Conservation (phyloP, 2,888 invertebrate genomes). For the Morinoia aosen region DNA sequence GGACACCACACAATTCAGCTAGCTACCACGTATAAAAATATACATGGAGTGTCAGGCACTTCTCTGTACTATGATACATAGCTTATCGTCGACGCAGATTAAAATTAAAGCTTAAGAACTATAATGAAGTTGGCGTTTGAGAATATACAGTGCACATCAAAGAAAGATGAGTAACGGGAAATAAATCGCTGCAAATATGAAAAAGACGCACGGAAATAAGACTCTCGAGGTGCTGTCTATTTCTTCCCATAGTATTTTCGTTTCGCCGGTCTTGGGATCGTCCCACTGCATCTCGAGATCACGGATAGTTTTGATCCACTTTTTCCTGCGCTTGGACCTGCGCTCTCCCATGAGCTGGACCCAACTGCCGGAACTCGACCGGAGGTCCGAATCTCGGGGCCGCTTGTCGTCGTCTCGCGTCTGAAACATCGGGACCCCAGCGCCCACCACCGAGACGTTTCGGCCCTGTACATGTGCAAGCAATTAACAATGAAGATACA, state of each 20-base stretch:
- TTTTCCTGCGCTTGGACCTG: constrained; percentile 19
- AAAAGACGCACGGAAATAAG: constrained; percentile 84
- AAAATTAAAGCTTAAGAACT: neutral
- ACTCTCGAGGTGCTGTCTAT: constrained; percentile 84
- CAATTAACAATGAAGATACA: neutral
- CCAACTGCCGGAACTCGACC: neutral
- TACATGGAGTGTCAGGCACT: neutral
- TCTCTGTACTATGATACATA: neutral
- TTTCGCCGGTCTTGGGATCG: constrained; percentile 75
- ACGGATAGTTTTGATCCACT: constrained; percentile 56
- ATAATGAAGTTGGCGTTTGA: neutral
- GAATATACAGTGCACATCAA: neutral
- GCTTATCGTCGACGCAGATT: neutral
- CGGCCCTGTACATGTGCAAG: neutral
- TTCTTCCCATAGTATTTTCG: constrained; percentile 83
- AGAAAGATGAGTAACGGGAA: constrained; percentile 79
- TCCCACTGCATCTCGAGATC: constrained; percentile 70
- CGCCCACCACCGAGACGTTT: neutral
- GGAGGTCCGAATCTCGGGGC: neutral
- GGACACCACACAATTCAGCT: neutral
- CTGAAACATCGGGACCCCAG: neutral
- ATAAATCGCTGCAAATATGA: constrained; percentile 82
- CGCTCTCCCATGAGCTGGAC: neutral
- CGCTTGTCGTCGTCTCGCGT: neutral
- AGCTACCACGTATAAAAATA: neutral